phyloP scores from a whole-genome alignment of 2,888 invertebrate genomes.

The Fragum sueziense region DNA sequence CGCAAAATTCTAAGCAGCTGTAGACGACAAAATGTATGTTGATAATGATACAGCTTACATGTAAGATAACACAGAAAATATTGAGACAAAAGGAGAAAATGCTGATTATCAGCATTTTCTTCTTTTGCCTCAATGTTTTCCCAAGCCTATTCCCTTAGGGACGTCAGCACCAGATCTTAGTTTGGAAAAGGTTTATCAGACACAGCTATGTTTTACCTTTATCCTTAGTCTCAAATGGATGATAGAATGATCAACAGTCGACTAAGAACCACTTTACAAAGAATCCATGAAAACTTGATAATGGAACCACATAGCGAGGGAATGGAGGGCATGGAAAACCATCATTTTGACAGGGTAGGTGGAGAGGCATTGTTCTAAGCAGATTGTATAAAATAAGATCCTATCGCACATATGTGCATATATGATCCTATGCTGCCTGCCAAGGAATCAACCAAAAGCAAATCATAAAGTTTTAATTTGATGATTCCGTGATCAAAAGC shows the following conservation, averaged over 20 bases:
- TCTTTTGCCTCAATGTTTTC: no score
- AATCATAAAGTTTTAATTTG: constrained; percentile 64
- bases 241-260: constrained; percentile 86
- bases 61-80: no score
- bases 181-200: neutral
- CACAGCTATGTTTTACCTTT: neutral
- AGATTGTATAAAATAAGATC: no score
- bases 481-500: constrained; percentile 84
- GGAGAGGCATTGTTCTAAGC: neutral
- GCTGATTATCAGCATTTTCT: no score
- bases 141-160: neutral
- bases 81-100: no score
- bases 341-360: constrained; percentile 34
- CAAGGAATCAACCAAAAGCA: neutral
- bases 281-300: constrained; percentile 90
- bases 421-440: neutral
- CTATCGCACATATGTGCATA: no score
- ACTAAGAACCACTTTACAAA: constrained; percentile 88
- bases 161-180: neutral
- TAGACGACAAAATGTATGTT: no score
- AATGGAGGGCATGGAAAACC: constrained; percentile 11
- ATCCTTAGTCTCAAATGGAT: constrained; percentile 67
- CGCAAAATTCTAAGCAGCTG: no score
- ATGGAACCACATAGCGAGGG: constrained; percentile 54
- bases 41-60: no score